These are phyloP conservation scores for Cebidichthys violaceus DNA, from an alignment of 2,113 vertebrate genomes.

Conservation along the genomic window DNA sequence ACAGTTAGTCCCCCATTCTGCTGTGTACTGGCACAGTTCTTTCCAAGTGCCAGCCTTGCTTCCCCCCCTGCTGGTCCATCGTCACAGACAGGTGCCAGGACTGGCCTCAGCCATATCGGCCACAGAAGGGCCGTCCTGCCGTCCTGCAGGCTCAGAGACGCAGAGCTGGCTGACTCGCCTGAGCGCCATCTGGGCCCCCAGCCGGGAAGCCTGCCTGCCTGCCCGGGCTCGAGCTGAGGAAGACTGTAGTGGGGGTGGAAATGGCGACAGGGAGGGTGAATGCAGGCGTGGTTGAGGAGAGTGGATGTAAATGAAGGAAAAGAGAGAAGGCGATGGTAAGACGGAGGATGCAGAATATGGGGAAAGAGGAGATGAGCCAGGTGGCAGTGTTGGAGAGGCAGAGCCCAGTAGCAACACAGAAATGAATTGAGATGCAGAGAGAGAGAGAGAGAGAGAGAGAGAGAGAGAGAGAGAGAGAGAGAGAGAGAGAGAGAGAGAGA, in stretches of 20 bases:
- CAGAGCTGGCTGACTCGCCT: constrained; percentile 74
- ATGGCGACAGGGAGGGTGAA: constrained; percentile 2
- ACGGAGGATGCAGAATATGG: constrained; percentile 15
- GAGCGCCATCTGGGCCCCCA: constrained; percentile 80
- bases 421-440: background rate
- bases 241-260: constrained; percentile 57
- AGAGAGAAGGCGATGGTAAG: constrained; percentile 7
- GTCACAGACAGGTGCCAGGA: constrained; percentile 80
- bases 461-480: constrained; percentile 15
- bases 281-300: constrained; percentile 39
- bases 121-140: constrained; percentile 81
- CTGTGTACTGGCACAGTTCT: constrained; percentile 75
- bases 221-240: constrained; percentile 55
- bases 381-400: constrained; percentile 34
- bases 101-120: constrained; percentile 80
- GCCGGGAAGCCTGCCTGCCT: constrained; percentile 66
- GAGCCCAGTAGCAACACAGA: no score
- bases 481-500: constrained; percentile 28
- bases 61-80: constrained; percentile 74
- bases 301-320: constrained; percentile 53
- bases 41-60: constrained; percentile 69
- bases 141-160: constrained; percentile 77
- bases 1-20: constrained; percentile 70
- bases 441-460: constrained; percentile 26
- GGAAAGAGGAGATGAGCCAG: constrained; percentile 32